Conservation (phyloP, 2,888 invertebrate genomes). For the Rhimphoctona megacephalus region DNA sequence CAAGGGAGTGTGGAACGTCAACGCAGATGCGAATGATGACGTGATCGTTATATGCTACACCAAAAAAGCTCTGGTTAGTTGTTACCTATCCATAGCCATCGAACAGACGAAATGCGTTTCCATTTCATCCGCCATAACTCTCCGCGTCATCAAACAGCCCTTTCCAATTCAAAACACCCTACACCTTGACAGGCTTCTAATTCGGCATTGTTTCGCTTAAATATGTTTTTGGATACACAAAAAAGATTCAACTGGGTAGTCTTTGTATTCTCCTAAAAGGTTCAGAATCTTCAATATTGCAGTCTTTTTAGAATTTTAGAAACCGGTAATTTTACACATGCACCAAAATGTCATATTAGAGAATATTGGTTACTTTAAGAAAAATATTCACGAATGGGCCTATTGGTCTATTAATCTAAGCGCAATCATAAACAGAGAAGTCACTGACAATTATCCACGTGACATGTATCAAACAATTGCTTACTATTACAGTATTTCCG, state of each 20-base stretch:
- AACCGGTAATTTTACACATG: too few relatives aligned
- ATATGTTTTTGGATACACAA: not conserved
- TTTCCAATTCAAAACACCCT: not conserved
- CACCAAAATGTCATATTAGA: too few relatives aligned
- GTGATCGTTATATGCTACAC: constrained; percentile 44
- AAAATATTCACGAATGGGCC: too few relatives aligned
- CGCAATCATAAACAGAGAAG: too few relatives aligned
- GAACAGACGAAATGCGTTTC: constrained; percentile 47
- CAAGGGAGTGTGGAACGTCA: constrained; percentile 25
- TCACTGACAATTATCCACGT: not conserved
- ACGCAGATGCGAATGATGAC: constrained; percentile 60
- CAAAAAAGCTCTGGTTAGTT: constrained; percentile 33
- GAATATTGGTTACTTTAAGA: too few relatives aligned
- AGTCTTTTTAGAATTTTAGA: too few relatives aligned
- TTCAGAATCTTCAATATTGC: not conserved
- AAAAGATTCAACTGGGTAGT: not conserved
- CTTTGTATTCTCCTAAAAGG: not conserved
- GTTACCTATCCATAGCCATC: constrained; percentile 15
- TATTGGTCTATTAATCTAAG: too few relatives aligned
- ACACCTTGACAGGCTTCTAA: not conserved
- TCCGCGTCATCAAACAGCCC: not conserved
- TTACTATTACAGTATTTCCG: not conserved
- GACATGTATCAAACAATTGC: not conserved
- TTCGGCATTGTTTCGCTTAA: not conserved
- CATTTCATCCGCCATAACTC: constrained; percentile 23